Evolutionary conservation across 2,888 invertebrate species (phyloP), one percentile per base, ranked within the genome.

Genomic region (Hypena proboscidalis): DNA sequence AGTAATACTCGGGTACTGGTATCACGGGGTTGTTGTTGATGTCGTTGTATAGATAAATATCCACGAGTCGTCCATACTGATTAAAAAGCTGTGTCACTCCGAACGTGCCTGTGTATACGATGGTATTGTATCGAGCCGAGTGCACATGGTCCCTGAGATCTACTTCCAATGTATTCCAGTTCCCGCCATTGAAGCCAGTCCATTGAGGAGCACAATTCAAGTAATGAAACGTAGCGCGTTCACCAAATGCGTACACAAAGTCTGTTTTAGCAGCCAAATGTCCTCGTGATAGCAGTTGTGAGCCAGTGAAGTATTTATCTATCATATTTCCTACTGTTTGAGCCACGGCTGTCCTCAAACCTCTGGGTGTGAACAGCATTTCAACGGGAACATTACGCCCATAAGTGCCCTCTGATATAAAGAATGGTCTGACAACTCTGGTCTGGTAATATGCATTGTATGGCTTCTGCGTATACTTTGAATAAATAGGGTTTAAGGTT

Each of bases 151-250:
- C 67, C 13, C 91, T 77, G 1, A 91, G 67, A 50, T 90, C 86
- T 0, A 79, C 78, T 69, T 93, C 93, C 4, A 93, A 54, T 0
- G 83, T 83, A 48, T 91, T 90, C 93, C 93, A 93, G 58, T 93
- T 93, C 0, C 93, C 92, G 0, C 86, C 90, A 53, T 94, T 94
- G 52, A 94, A 92, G 0, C 86, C 86, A 10, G 92, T 92, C 95
- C 95, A 95, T 48, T 95, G 95, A 0, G 95, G 94, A 0, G 93
- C 93, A 1, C 92, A 92, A 67, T 95, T 95, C 1, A 94, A 79
- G 49, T 93, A 94, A 67, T 94, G 93, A 61, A 94, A 95, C 0
- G 94, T 94, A 0, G 93, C 88, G 4, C 89, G 81, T 60, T 94
- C 93, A 26, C 92, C 90, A 29, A 92, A 83, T 0, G 92, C 93